phyloP scores from a whole-genome alignment of 2,113 vertebrate species.

The Aptenodytes patagonicus region DNA sequence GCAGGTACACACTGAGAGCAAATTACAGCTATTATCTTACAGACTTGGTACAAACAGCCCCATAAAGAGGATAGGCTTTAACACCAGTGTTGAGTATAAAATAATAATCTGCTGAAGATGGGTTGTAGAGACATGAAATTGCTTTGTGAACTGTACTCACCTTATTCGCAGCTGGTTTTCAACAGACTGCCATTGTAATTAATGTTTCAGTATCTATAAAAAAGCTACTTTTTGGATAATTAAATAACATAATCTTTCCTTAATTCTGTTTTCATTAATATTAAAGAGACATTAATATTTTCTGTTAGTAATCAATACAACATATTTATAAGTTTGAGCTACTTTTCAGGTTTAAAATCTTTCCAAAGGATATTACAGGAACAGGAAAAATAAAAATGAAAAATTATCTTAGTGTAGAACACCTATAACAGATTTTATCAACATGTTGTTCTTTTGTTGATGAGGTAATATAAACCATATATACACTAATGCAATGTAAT shows the following conservation, averaged over 20 bases:
- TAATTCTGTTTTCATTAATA: not conserved
- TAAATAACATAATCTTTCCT: not conserved
- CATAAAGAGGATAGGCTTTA: not conserved
- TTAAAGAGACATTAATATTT: not conserved
- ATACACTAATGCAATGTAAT: not conserved
- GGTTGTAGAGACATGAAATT: not conserved
- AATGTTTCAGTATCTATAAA: not conserved
- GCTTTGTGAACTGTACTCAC: not conserved
- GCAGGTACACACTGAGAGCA: not conserved
- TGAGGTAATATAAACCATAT: not conserved
- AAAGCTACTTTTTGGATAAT: not conserved
- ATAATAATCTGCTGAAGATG: not conserved
- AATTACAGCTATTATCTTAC: not conserved
- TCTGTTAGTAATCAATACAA: not conserved
- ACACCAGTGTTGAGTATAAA: not conserved
- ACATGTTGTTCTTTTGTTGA: not conserved
- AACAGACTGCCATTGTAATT: not conserved
- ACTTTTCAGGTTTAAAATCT: not conserved
- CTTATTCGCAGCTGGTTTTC: not conserved
- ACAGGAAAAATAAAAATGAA: not conserved
- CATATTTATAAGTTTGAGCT: not conserved
- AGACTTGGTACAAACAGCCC: not conserved
- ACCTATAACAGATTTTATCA: not conserved
- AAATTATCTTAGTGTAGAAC: not conserved
- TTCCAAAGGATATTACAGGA: not conserved